Evolutionary conservation across 2,797 vertebrate genomes (phyloP).

Genomic region (Erpetoichthys calabaricus): DNA sequence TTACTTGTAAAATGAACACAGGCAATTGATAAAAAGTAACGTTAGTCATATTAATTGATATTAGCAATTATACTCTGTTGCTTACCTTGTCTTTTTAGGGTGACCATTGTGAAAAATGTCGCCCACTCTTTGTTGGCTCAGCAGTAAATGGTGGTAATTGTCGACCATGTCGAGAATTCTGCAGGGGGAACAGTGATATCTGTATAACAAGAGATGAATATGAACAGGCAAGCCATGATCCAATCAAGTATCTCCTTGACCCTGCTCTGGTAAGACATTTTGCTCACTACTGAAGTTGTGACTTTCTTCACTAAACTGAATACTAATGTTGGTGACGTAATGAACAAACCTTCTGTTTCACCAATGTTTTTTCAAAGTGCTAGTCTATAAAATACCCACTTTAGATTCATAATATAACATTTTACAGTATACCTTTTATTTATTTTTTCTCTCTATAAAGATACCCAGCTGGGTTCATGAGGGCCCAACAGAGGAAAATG

Average conservation of each 20-base stretch:
- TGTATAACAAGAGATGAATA: constrained; percentile 70
- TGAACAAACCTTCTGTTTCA: too few relatives aligned
- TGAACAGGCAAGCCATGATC: constrained; percentile 52
- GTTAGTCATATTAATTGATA: too few relatives aligned
- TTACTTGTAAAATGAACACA: too few relatives aligned
- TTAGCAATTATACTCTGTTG: background rate
- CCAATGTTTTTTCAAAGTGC: too few relatives aligned
- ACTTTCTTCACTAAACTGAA: background rate
- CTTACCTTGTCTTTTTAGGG: constrained; percentile 40
- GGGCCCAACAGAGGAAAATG: constrained; percentile 70
- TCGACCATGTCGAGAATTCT: constrained; percentile 72
- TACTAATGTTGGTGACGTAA: too few relatives aligned
- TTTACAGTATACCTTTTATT: too few relatives aligned
- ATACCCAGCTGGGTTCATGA: constrained; percentile 65
- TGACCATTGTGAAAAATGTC: constrained; percentile 78
- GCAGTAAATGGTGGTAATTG: constrained; percentile 69
- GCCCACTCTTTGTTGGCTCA: constrained; percentile 76
- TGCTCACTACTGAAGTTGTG: background rate
- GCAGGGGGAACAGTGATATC: constrained; percentile 68
- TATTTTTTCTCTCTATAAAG: constrained; percentile 24
- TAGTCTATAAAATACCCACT: too few relatives aligned
- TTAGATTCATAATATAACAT: too few relatives aligned
- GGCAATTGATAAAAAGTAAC: too few relatives aligned
- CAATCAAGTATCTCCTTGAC: constrained; percentile 54
- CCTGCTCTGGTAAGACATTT: constrained; percentile 33